A percentile compares a stretch with the other conserved stretches of the same genome.
phyloP scores from a whole-genome alignment of 2,113 vertebrate species.

The Protomyctophum bolini region DNA sequence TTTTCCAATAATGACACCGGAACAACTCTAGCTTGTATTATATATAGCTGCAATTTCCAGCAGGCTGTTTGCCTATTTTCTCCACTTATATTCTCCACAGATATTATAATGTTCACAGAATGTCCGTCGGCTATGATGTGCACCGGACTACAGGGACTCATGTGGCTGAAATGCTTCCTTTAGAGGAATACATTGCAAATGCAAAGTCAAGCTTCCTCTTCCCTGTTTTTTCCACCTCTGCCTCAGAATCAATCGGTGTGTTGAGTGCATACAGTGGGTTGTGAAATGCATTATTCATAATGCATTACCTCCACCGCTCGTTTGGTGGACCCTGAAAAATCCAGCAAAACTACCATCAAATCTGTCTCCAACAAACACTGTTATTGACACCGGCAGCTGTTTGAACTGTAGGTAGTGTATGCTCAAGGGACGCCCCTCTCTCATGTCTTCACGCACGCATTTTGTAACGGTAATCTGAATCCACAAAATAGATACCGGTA shows the following conservation, averaged over 20 bases:
- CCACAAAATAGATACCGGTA: too few species aligned
- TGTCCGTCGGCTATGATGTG: too few species aligned
- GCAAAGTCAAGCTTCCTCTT: slow-evolving; percentile 20
- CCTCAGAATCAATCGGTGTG: slow-evolving; percentile 13
- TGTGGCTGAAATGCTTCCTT: slow-evolving; percentile 22
- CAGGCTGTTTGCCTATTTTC: too few species aligned
- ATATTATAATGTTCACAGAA: too few species aligned
- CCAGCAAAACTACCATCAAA: slow-evolving; percentile 33
- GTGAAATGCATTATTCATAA: slow-evolving; percentile 42
- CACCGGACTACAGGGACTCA: too few species aligned
- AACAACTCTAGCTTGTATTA: too few species aligned
- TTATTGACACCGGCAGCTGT: slow-evolving; percentile 6
- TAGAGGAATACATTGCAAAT: slow-evolving; percentile 15
- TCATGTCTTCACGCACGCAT: too few species aligned
- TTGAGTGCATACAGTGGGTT: slow-evolving; percentile 38
- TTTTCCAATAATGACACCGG: too few species aligned
- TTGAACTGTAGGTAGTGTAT: slow-evolving; percentile 33
- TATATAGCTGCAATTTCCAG: too few species aligned
- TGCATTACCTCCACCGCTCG: slow-evolving; percentile 27
- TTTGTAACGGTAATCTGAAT: too few species aligned
- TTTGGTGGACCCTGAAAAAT: slow-evolving; percentile 8
- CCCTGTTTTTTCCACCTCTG: slow-evolving; percentile 20
- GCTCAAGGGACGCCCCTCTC: slow-evolving; percentile 41
- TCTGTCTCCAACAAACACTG: slow-evolving; percentile 40
- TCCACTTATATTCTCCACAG: too few species aligned